Evolutionary conservation across 2,888 invertebrate species (phyloP).

Genomic region (Notodonta dromedarius): DNA sequence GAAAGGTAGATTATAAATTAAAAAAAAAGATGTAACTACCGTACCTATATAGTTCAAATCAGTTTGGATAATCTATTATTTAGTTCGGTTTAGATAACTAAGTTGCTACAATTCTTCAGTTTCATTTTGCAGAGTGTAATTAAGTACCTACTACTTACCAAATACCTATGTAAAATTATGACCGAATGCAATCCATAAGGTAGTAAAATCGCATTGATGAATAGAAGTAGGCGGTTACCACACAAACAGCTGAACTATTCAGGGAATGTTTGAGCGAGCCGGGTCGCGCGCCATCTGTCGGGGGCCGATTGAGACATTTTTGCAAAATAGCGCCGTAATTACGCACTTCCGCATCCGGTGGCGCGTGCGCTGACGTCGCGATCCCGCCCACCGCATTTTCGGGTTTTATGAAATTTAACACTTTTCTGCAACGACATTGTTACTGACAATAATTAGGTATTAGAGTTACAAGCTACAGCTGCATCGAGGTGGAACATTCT

Average conservation of each 20-base stretch:
- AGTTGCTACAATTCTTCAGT: too few species aligned
- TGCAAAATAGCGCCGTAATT: constrained; percentile 79
- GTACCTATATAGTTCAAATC: too few species aligned
- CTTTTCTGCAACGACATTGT: constrained; percentile 42
- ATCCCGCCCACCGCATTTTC: constrained; percentile 64
- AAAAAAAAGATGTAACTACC: too few species aligned
- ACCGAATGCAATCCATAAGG: neutral
- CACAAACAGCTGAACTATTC: constrained; percentile 71
- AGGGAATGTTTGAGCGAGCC: constrained; percentile 69
- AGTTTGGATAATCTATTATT: too few species aligned
- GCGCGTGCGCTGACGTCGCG: constrained; percentile 75
- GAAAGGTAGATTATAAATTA: too few species aligned
- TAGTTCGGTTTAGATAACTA: neutral
- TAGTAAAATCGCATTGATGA: constrained; percentile 30
- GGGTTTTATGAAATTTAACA: constrained; percentile 65
- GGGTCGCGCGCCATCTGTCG: constrained; percentile 74
- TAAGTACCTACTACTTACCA: too few species aligned
- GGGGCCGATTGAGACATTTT: constrained; percentile 78
- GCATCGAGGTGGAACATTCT: constrained; percentile 7
- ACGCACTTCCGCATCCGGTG: constrained; percentile 78
- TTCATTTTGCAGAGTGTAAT: too few species aligned
- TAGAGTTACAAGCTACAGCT: constrained; percentile 29
- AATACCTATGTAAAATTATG: too few species aligned
- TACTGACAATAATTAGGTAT: constrained; percentile 31
- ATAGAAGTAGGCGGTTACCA: constrained; percentile 63